phyloP scores from a whole-genome alignment of 2,888 invertebrate genomes.

The Linnaemya vulpina region DNA sequence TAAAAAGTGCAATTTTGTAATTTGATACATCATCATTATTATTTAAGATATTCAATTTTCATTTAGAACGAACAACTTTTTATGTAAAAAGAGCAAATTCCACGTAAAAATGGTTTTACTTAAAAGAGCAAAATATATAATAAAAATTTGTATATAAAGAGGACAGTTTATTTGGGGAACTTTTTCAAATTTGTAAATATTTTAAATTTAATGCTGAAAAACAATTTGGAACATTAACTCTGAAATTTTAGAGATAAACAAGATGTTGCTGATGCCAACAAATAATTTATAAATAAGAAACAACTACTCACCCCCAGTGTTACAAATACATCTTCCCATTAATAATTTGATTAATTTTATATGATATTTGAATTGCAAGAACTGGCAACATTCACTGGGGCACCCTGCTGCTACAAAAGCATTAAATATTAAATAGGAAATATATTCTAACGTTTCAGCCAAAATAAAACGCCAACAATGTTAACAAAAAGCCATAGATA shows the following conservation, averaged over 20 bases:
- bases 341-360: not conserved
- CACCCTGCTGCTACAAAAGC: not conserved
- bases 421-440: not conserved
- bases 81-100: not conserved
- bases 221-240: not conserved
- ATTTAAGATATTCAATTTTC: not conserved
- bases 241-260: not conserved
- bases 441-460: not conserved
- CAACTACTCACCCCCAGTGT: not conserved
- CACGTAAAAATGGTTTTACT: no score
- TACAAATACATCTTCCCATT: not conserved
- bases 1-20: not conserved
- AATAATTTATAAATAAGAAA: not conserved
- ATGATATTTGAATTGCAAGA: not conserved
- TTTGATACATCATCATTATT: not conserved
- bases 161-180: no score
- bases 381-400: not conserved
- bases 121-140: no score
- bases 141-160: no score
- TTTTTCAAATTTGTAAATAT: no score
- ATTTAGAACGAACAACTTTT: not conserved
- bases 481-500: slow-evolving; percentile 11
- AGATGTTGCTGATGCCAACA: not conserved
- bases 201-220: no score
- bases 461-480: not conserved